phyloP scores from a whole-genome alignment of 2,113 vertebrate species.

The Semnopithecus entellus region DNA sequence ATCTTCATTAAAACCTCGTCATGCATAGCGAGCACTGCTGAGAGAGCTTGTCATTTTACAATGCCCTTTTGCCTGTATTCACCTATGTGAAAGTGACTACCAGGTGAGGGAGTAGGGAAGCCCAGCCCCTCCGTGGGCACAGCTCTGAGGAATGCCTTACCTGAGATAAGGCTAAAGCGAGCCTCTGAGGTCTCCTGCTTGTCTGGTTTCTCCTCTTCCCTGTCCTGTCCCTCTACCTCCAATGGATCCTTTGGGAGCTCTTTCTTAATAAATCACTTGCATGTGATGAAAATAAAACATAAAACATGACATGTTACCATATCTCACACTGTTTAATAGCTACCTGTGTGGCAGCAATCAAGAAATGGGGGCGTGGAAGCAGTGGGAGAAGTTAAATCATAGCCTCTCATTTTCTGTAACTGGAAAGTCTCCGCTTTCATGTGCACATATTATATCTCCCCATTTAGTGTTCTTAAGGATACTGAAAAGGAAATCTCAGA shows the following conservation, averaged over 20 bases:
- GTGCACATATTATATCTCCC: not conserved
- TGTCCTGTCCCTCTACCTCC: not conserved
- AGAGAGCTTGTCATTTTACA: not conserved
- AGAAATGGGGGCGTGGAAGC: not conserved
- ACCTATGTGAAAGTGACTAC: not conserved
- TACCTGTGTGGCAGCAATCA: not conserved
- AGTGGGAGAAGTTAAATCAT: not conserved
- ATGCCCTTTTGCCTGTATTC: not conserved
- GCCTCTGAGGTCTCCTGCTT: not conserved
- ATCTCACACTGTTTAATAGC: not conserved
- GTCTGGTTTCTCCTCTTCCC: not conserved
- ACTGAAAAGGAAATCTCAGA: not conserved
- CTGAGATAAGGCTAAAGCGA: not conserved
- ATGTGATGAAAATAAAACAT: not conserved
- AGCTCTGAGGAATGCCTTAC: not conserved
- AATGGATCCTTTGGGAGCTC: not conserved
- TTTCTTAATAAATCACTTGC: not conserved
- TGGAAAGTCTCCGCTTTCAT: not conserved
- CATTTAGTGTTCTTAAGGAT: not conserved
- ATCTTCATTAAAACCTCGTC: not conserved
- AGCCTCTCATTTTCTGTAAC: not conserved
- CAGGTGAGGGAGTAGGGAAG: accelerated
- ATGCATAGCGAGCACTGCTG: not conserved
- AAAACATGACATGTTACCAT: not conserved
- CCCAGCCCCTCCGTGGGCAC: too few relatives aligned